Evolutionary conservation across 2,797 vertebrate species (phyloP).

Genomic region (Ispidina lecontei): DNA sequence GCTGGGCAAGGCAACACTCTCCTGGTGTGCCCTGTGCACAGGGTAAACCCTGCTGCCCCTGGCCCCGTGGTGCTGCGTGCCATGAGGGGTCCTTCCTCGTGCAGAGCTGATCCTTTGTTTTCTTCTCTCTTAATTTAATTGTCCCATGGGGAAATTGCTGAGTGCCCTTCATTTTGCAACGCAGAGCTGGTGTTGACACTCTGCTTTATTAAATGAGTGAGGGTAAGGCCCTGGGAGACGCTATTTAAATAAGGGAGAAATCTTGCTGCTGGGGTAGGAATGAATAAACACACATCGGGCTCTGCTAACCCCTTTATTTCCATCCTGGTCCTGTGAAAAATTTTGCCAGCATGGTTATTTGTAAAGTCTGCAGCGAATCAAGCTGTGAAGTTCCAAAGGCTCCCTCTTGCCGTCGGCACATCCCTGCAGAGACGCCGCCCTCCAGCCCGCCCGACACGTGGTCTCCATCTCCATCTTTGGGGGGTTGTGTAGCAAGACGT

Average conservation of each 20-base stretch:
- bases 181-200: constrained; percentile 44
- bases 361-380: neutral
- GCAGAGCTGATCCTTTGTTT: constrained; percentile 35
- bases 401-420: accelerated
- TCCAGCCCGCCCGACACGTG: accelerated
- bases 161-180: constrained; percentile 28
- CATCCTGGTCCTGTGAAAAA: neutral
- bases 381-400: neutral
- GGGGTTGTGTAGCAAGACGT: accelerated
- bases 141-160: neutral
- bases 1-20: neutral
- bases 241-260: constrained; percentile 37
- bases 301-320: neutral
- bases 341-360: neutral
- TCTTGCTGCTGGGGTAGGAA: neutral
- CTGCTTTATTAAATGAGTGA: constrained; percentile 45
- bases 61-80: accelerated
- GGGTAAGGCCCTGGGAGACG: constrained; percentile 29
- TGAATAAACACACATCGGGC: neutral
- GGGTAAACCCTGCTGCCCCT: neutral
- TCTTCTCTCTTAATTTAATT: constrained; percentile 29
- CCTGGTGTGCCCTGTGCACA: accelerated
- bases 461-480: neutral
- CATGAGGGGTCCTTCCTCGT: neutral
- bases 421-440: neutral